Base-by-base conservation (phyloP, 2,888 invertebrate species). In the Colletes collaris region DNA sequence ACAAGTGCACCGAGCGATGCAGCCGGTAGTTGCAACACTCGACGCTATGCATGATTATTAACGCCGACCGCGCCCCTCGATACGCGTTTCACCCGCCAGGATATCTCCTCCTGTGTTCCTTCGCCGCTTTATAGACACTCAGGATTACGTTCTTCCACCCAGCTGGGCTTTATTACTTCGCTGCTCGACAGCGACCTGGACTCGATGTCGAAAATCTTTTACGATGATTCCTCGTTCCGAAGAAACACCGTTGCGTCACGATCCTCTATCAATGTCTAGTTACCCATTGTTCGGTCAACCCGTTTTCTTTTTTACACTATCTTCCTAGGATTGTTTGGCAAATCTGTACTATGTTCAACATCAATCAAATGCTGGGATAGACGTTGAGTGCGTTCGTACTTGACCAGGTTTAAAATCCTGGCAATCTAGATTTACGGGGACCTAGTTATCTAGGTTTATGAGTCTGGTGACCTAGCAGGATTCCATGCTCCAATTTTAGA, bases 1-100 rank as follows among this genome's bases (percentile, higher is more conserved):
- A 76, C 76, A 82, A 76, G 77, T 74, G 72, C 71, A 80, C 59
- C 27, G 65, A 78, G 70, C 79, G 80, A 79, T 72, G 75, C 76
- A 62, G 69, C 78, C 78, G 81, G 73, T 72, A 84, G 79, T 84
- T 82, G 81, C 71, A 58, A 82, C 78, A 75, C 76, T 68, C 79
- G 66, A 74, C 75, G 81, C 56, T 67, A 62, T 79, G 84, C 79
- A 81, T 79, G 81, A 77, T 83, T 82, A 86, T 85, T 79, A 85
- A 79, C 81, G 73, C 70, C 68, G 67, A 72, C 84, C 84, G 77
- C 83, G 78, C 86, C 85, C 70, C 74, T 71, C 44, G 60, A 55
- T 68, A 71, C 73, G 62, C 76, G 53, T 74, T 77, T 73, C 68
- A 63, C 55, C 56, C 50, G 35, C 50, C 58, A 49, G 44, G 53